Percentiles rank a stretch among this genome's conserved stretches.
These are phyloP conservation scores for Sepiola atlantica DNA, from an alignment of 2,888 invertebrate species.

Conservation along the genomic window DNA sequence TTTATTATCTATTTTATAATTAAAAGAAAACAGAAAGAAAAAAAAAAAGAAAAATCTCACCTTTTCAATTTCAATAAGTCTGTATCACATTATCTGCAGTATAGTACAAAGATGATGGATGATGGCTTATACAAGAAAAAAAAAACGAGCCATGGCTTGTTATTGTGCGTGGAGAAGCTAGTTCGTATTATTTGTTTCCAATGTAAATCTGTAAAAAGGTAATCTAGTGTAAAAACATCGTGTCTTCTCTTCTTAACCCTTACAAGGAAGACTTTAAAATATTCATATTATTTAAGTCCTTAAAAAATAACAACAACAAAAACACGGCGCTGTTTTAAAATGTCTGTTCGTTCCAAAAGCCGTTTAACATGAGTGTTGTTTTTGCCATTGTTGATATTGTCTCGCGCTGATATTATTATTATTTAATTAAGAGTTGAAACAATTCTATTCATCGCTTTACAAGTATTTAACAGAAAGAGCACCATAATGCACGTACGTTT, in stretches of 20 bases:
- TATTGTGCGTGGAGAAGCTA: background rate
- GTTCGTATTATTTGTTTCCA: background rate
- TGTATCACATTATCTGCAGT: background rate
- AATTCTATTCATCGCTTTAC: background rate
- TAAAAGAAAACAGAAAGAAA: too few relatives aligned
- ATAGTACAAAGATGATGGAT: background rate
- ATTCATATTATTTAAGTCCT: background rate
- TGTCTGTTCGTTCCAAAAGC: background rate
- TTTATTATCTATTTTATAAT: too few relatives aligned
- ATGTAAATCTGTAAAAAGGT: background rate
- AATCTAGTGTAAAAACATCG: background rate
- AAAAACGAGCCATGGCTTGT: background rate
- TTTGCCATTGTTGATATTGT: background rate
- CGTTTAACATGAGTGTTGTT: background rate
- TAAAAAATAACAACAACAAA: background rate
- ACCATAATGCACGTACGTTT: background rate
- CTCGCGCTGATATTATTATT: background rate
- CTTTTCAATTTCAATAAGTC: too few relatives aligned
- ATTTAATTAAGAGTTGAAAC: too few relatives aligned
- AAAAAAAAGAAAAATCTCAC: too few relatives aligned
- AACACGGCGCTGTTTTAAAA: background rate
- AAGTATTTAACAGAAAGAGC: background rate
- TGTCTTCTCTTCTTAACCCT: background rate
- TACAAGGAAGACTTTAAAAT: background rate
- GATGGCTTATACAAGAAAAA: background rate